phyloP scores from a whole-genome alignment of 2,888 invertebrate genomes.

The Colletes collaris region DNA sequence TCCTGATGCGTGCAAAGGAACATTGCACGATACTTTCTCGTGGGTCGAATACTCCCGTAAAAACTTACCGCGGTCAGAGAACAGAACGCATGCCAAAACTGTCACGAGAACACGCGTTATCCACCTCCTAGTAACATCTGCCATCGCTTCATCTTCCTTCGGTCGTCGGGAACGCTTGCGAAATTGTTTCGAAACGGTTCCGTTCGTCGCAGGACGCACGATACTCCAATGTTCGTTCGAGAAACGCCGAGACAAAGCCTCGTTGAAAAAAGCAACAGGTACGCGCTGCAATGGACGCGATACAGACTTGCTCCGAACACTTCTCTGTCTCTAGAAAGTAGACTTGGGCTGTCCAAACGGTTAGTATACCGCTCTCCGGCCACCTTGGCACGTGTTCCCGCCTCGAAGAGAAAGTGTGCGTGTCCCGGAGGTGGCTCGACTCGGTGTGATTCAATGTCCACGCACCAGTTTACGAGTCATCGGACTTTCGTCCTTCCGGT shows the following conservation, averaged over 20 bases:
- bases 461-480: slow-evolving; percentile 11
- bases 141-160: slow-evolving; percentile 69
- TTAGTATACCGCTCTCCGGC: slow-evolving; percentile 41
- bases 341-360: slow-evolving; percentile 48
- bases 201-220: neutral
- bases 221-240: neutral
- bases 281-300: slow-evolving; percentile 45
- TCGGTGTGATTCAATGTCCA: slow-evolving; percentile 6
- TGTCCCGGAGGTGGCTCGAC: slow-evolving; percentile 22
- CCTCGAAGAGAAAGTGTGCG: slow-evolving; percentile 58
- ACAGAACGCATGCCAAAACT: slow-evolving; percentile 50
- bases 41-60: neutral
- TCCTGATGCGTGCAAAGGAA: neutral
- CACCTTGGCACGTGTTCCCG: slow-evolving; percentile 50
- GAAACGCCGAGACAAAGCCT: neutral
- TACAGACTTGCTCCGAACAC: slow-evolving; percentile 29
- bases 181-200: neutral
- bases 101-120: slow-evolving; percentile 54
- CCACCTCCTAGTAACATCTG: slow-evolving; percentile 64
- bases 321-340: slow-evolving; percentile 56
- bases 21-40: too few relatives aligned
- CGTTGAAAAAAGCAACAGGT: neutral
- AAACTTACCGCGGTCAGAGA: slow-evolving; percentile 59
- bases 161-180: neutral
- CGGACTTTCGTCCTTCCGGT: slow-evolving; percentile 45